Evolutionary conservation across 2,113 vertebrate species (phyloP).

Genomic region (Hippocampus comes): DNA sequence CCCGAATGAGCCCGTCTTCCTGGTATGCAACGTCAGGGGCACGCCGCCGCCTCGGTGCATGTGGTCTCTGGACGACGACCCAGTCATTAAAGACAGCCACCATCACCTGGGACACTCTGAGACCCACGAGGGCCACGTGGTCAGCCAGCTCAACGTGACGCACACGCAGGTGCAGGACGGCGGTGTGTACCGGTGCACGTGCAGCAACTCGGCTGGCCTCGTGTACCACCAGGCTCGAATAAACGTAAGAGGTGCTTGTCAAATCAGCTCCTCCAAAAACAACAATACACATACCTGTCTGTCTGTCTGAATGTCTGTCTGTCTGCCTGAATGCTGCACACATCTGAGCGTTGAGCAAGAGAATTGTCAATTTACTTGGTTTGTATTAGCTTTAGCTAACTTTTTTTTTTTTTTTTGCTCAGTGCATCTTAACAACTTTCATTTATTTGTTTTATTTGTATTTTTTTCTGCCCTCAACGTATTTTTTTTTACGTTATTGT

Average conservation of each 20-base stretch:
- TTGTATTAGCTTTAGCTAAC: background rate
- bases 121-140: constrained; percentile 88
- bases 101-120: constrained; percentile 93
- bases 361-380: background rate
- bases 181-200: constrained; percentile 94
- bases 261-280: constrained; percentile 98
- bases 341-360: constrained; percentile 6
- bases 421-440: background rate
- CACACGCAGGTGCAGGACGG: constrained; percentile 93
- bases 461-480: constrained; percentile 3
- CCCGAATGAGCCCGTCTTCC: constrained; percentile 89
- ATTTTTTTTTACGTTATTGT: constrained; percentile 21
- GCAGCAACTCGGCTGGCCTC: constrained; percentile 97
- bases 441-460: background rate
- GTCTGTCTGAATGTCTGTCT: constrained; percentile 47
- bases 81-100: constrained; percentile 87
- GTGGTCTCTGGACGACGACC: constrained; percentile 94
- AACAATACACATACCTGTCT: constrained; percentile 71
- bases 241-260: constrained; percentile 99
- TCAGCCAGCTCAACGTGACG: constrained; percentile 97
- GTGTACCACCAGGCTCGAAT: constrained; percentile 99
- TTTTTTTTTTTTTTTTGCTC: background rate
- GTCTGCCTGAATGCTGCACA: constrained; percentile 9
- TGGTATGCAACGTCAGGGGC: constrained; percentile 94
- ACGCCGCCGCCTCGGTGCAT: constrained; percentile 88